Conservation (phyloP, 2,888 invertebrate species). For the Linnaemya tessellans region DNA sequence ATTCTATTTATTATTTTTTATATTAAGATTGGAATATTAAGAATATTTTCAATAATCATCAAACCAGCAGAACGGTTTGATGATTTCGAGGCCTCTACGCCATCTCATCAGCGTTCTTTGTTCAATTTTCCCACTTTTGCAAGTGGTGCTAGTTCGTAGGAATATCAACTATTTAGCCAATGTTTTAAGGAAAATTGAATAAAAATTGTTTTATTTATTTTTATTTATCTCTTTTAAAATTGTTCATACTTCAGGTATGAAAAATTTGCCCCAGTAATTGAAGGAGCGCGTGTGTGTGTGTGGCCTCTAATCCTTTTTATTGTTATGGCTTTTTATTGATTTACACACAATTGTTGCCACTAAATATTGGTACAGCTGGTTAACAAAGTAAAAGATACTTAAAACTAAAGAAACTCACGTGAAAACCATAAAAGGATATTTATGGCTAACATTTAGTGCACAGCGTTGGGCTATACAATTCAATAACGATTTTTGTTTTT, state of each 20-base stretch:
- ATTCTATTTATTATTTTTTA: too few species aligned
- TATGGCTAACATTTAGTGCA: background rate
- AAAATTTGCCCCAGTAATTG: background rate
- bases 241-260: background rate
- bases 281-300: background rate
- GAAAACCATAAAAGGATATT: constrained; percentile 20
- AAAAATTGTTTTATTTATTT: background rate
- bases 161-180: too few species aligned
- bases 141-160: too few species aligned
- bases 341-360: background rate
- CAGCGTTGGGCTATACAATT: background rate
- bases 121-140: too few species aligned
- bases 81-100: too few species aligned
- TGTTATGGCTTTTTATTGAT: constrained; percentile 1
- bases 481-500: background rate
- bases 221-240: background rate
- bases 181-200: too few species aligned
- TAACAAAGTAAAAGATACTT: background rate
- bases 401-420: background rate
- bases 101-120: too few species aligned
- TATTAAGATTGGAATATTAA: too few species aligned
- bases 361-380: background rate
- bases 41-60: too few species aligned
- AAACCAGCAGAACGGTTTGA: too few species aligned
- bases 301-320: constrained; percentile 20